A percentile compares a stretch with the other conserved stretches of the same genome.
phyloP scores from a whole-genome alignment of 2,888 invertebrate genomes.

The Acronicta psi region DNA sequence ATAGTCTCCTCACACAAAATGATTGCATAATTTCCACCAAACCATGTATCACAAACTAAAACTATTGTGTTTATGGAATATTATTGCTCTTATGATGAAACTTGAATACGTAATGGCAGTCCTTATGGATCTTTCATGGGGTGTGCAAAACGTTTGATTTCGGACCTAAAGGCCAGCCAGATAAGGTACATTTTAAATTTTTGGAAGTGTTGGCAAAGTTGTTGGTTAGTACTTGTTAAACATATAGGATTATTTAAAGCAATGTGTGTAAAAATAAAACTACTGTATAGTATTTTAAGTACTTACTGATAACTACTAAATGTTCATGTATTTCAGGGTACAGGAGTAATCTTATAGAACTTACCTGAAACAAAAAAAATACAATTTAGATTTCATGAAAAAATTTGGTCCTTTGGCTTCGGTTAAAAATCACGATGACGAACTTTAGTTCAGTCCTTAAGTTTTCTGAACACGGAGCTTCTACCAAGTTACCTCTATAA shows the following conservation, averaged over 20 bases:
- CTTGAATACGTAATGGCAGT: slow-evolving; percentile 56
- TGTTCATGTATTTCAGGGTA: neutral
- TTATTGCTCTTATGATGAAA: slow-evolving; percentile 60
- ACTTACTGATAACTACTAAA: neutral
- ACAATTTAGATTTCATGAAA: neutral
- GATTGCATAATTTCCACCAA: slow-evolving; percentile 41
- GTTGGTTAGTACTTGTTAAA: slow-evolving; percentile 47
- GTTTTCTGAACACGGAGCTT: too few species aligned
- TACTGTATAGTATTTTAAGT: neutral
- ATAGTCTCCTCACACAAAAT: slow-evolving; percentile 29
- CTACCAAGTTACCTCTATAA: too few species aligned
- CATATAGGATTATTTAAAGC: slow-evolving; percentile 38
- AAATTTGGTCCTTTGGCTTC: slow-evolving; percentile 5
- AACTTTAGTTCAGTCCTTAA: neutral
- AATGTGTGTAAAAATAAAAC: slow-evolving; percentile 20
- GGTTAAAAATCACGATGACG: neutral
- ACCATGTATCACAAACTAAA: slow-evolving; percentile 52
- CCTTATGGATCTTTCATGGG: slow-evolving; percentile 48
- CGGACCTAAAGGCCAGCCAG: neutral
- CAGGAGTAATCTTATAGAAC: neutral
- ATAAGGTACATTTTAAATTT: slow-evolving; percentile 14
- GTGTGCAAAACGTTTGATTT: slow-evolving; percentile 3
- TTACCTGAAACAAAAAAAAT: slow-evolving; percentile 40
- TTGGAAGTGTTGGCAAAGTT: slow-evolving; percentile 3
- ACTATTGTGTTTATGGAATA: slow-evolving; percentile 58